Base-by-base conservation (phyloP, 2,797 vertebrate species). In the Mus spretus region DNA sequence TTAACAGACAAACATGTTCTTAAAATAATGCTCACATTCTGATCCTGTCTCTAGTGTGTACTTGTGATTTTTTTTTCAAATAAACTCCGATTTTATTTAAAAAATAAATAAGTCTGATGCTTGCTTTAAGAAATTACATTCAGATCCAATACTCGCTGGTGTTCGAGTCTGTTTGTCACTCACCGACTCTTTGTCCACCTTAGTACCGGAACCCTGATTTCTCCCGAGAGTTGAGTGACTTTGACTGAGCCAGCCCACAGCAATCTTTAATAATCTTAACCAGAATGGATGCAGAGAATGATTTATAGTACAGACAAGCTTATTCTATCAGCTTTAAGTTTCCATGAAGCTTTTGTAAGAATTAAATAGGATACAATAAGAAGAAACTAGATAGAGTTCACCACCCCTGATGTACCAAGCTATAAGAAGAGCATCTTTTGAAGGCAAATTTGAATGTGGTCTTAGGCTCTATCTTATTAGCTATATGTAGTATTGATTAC, bases 331-430 rank as follows among this genome's bases (percentile, higher is more conserved):
- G 15, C 19, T 79, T 85, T 93, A 96, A 74, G 47, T 78, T 44
- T 80, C 26, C 78, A 44, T 55, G 19, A 63, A 20, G 0, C 2
- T 92, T 91, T 37, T 92, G 2, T 79, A 85, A 86, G 31, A 50
- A 1, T 70, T 22, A 89, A 91, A 55, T 1, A 15, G 14, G 44
- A 20, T 65, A 74, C 31, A 12, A 47, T 75, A 4, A 59, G 6
- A 20, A 26, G 28, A 93, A 93, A 89, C 20, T 72, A 93, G 86
- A 17, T 50, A 82, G 20, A 93, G 9, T 81, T 82, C 17, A 74
- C 2, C 63, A 89, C 72, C 10, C 31, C 31, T 91, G 31, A 91
- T 81, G 3, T 80, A 0, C 22, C 47, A 15, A 78, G 26, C 40
- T 37, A 40, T 6, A 87, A 31, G 81, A 63, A 87, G 6, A 57